phyloP scores from a whole-genome alignment of 2,888 invertebrate species.

The Schizaphis graminum region DNA sequence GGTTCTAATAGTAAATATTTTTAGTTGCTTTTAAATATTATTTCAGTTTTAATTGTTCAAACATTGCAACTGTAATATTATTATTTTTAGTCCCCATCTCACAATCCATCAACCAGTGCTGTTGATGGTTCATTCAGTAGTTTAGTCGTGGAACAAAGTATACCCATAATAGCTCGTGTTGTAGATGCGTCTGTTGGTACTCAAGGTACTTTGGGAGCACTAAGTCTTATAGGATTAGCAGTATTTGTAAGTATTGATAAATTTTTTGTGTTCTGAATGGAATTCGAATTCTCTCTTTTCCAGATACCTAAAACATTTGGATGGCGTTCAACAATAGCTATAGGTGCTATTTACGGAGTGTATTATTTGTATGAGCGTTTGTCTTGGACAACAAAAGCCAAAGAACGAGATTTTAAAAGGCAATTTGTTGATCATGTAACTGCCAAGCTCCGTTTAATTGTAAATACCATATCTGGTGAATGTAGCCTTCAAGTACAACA shows the following conservation, averaged over 20 bases:
- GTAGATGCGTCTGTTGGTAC: constrained; percentile 84
- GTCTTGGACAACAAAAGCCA: constrained; percentile 97
- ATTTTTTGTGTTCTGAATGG: not conserved
- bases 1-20: constrained; percentile 27
- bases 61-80: not conserved
- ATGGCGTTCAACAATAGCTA: constrained; percentile 91
- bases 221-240: no score
- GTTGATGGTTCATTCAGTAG: constrained; percentile 43
- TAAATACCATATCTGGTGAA: constrained; percentile 96
- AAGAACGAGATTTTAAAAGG: constrained; percentile 92
- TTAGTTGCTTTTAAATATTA: not conserved
- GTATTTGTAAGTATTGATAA: constrained; percentile 81
- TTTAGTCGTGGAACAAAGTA: constrained; percentile 69
- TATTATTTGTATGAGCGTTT: constrained; percentile 96
- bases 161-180: constrained; percentile 81
- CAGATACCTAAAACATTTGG: constrained; percentile 96
- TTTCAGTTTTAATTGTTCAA: not conserved
- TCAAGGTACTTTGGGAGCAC: constrained; percentile 95
- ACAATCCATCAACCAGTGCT: constrained; percentile 71
- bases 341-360: constrained; percentile 87
- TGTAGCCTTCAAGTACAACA: constrained; percentile 98
- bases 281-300: constrained; percentile 58
- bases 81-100: constrained; percentile 72
- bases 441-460: constrained; percentile 92
- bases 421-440: constrained; percentile 96